phyloP scores from a whole-genome alignment of 2,113 vertebrate species.

The Eira barbara region DNA sequence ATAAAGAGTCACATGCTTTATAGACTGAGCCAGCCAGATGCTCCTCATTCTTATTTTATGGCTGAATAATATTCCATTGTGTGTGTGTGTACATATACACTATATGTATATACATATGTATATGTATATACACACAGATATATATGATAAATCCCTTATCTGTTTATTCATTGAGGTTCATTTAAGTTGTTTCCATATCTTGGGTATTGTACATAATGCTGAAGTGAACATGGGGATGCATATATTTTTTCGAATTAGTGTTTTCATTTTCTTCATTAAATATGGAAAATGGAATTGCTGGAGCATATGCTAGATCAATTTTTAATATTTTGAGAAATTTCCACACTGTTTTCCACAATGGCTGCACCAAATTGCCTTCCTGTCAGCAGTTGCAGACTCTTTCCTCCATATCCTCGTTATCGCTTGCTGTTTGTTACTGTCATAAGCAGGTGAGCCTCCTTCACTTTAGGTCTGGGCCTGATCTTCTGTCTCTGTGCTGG shows the following conservation, averaged over 20 bases:
- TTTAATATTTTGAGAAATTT: background rate
- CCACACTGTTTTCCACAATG: background rate
- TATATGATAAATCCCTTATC: background rate
- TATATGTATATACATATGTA: no score
- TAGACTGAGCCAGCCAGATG: no score
- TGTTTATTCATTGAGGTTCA: background rate
- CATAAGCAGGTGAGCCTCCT: background rate
- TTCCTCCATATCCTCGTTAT: background rate
- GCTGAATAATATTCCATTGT: no score
- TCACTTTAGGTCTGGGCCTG: background rate
- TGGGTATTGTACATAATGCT: background rate
- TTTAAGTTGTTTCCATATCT: background rate
- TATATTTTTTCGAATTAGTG: background rate
- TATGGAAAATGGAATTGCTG: background rate
- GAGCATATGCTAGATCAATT: background rate
- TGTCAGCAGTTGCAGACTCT: background rate
- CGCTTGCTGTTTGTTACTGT: background rate
- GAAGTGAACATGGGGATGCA: background rate
- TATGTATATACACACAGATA: background rate
- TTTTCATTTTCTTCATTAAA: background rate
- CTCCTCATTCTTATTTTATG: no score
- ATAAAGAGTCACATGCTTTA: no score
- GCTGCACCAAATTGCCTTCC: background rate
- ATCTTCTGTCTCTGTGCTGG: background rate
- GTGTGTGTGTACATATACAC: no score